Conservation (phyloP, 2,797 vertebrate genomes). For the Macropodus opercularis region DNA sequence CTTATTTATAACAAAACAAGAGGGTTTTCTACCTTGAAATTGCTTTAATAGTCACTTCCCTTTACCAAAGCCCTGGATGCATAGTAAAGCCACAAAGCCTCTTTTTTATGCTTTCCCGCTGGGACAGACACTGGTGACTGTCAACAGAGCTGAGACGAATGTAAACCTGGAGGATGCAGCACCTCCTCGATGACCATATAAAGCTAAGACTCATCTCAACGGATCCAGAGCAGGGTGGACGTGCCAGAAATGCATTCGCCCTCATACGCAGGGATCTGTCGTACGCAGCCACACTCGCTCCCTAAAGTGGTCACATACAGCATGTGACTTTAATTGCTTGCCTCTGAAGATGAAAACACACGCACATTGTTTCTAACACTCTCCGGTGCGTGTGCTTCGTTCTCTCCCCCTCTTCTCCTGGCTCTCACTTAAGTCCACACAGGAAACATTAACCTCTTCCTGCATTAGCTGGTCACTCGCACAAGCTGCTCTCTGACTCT, state of each 20-base stretch:
- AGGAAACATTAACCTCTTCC: constrained; percentile 80
- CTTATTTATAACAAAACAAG: constrained; percentile 44
- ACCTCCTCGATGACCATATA: constrained; percentile 75
- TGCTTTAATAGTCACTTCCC: constrained; percentile 65
- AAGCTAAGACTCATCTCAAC: constrained; percentile 61
- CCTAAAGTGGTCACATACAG: constrained; percentile 55
- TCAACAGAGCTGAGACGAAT: constrained; percentile 56
- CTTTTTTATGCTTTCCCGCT: background rate
- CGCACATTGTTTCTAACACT: constrained; percentile 50
- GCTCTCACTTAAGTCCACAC: constrained; percentile 49
- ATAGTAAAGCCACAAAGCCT: background rate
- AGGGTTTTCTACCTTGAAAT: constrained; percentile 31
- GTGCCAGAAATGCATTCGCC: constrained; percentile 38
- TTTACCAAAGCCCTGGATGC: constrained; percentile 38
- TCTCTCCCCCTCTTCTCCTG: constrained; percentile 28
- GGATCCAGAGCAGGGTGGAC: constrained; percentile 47
- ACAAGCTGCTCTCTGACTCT: constrained; percentile 39
- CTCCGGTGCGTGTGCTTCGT: constrained; percentile 2
- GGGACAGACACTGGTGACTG: constrained; percentile 33
- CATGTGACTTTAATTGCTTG: constrained; percentile 47
- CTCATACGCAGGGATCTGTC: constrained; percentile 8
- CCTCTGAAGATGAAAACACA: constrained; percentile 45
- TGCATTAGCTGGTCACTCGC: constrained; percentile 49
- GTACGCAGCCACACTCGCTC: constrained; percentile 21
- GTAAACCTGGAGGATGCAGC: constrained; percentile 58